phyloP scores from a whole-genome alignment of 2,888 invertebrate genomes.

The Aromia moschata region DNA sequence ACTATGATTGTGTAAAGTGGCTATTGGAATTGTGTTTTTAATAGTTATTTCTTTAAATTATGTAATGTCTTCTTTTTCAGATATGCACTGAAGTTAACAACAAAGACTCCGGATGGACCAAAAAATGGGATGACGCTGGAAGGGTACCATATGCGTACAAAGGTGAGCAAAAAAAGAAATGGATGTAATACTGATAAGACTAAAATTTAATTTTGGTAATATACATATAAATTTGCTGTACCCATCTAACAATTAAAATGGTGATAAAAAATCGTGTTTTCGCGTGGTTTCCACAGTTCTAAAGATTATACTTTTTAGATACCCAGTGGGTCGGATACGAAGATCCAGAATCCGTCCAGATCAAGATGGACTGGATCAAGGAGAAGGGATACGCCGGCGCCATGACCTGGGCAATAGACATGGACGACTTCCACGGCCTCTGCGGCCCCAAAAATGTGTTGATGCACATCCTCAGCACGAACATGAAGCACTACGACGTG shows the following conservation, averaged over 20 bases:
- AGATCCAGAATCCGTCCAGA: conserved; percentile 80
- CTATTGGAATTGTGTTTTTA: no score
- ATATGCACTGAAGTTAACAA: conserved; percentile 81
- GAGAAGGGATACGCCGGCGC: conserved; percentile 84
- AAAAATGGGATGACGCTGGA: conserved; percentile 84
- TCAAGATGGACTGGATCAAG: conserved; percentile 91
- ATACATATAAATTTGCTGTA: no score
- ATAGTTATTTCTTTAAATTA: no score
- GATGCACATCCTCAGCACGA: conserved; percentile 75
- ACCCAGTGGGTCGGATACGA: conserved; percentile 94
- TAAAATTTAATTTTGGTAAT: no score
- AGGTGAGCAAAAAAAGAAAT: no score
- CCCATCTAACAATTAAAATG: no score
- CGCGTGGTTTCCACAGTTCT: no score
- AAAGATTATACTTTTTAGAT: no score
- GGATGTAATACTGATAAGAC: no score
- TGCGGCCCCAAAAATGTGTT: conserved; percentile 83
- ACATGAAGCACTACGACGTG: conserved; percentile 76
- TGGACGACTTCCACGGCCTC: conserved; percentile 88
- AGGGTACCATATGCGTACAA: conserved; percentile 87
- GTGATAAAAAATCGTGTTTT: no score
- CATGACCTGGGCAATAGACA: conserved; percentile 93
- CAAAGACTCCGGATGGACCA: conserved; percentile 79
- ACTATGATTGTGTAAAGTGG: no score
- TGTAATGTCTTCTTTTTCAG: conserved; percentile 58